Base-by-base conservation (phyloP, 2,888 invertebrate species). In the Amphipyra tragopoginis region DNA sequence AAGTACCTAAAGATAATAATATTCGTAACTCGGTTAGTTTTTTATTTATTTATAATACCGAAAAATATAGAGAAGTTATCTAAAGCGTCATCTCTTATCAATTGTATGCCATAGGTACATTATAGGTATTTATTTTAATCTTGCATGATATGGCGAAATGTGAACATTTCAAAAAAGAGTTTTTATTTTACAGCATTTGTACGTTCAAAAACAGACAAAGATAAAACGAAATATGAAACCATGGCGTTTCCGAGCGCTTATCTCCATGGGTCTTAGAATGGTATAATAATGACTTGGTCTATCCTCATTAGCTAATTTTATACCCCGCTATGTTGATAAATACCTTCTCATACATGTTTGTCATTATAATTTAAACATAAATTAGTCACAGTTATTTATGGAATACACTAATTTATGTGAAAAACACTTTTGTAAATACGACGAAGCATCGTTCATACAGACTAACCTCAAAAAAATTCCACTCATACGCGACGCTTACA, bases 381-480 rank as follows among this genome's bases (percentile, higher is more conserved):
- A 59, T 69, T 72, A 49, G 73, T 75, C 80, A 77, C 61, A 68
- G 53, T 72, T 82, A 77, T 77, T 74, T 74, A 75, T 21, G 53
- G 68, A 75, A 76, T 75, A 70, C 66, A 65, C 44, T 34, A 36
- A 72, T 56, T 50, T 64, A 54, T 57, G 57, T 71, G 57, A 72
- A 58, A 63, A 60, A 49, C 57, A 62, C 34, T 53, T 51, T 59
- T 50, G 72, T 76, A 74, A 76, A 73, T 69, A 75, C 51, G 21
- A 42, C 36, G 34, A 33, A 72, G 65, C 78, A 50, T 60, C 49
- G 48, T 48, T 9, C 44, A 21, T 72, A 71, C 62, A 65, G 57
- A 73, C 75, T 87, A 87, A 86, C 86, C 86, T 87, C 80, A 82
- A 86, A 86, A 85, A 71, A 47, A 65, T 51, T 21, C 34, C 57